Conservation (phyloP, 2,888 invertebrate species). For the Ornithoptera priamus region DNA sequence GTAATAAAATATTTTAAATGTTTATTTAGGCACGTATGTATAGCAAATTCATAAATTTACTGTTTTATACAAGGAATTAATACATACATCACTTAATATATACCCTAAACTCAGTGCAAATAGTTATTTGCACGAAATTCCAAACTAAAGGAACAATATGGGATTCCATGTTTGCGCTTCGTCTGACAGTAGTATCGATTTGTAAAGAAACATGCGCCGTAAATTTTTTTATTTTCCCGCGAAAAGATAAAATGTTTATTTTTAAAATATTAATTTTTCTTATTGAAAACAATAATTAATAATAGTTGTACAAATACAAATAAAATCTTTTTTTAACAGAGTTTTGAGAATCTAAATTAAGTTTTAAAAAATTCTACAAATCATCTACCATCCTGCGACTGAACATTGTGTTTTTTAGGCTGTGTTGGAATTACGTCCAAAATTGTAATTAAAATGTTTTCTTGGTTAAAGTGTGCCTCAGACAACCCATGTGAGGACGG, state of each 20-base stretch:
- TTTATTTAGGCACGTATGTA: no score
- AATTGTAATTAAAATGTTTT: neutral
- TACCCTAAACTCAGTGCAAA: no score
- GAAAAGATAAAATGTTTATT: conserved; percentile 35
- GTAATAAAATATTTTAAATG: no score
- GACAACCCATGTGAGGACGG: conserved; percentile 80
- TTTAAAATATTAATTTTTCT: neutral
- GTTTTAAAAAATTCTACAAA: neutral
- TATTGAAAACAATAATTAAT: neutral
- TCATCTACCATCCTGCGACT: neutral
- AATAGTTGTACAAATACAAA: no score
- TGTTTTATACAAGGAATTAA: neutral
- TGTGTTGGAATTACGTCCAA: neutral
- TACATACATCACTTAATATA: neutral
- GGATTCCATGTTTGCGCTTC: conserved; percentile 17
- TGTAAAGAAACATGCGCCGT: conserved; percentile 52
- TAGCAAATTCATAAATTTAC: neutral
- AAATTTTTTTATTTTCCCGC: conserved; percentile 46
- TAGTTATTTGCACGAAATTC: neutral
- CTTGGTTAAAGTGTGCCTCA: conserved; percentile 50
- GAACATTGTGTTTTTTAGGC: neutral
- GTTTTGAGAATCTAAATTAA: no score
- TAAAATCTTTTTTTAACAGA: no score
- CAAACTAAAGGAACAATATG: conserved; percentile 7
- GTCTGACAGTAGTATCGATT: conserved; percentile 51